Evolutionary conservation across 1,140 invertebrate genomes (phyloP), one percentile per base, ranked within the genome.

Genomic region (Neodiprion fabricii): DNA sequence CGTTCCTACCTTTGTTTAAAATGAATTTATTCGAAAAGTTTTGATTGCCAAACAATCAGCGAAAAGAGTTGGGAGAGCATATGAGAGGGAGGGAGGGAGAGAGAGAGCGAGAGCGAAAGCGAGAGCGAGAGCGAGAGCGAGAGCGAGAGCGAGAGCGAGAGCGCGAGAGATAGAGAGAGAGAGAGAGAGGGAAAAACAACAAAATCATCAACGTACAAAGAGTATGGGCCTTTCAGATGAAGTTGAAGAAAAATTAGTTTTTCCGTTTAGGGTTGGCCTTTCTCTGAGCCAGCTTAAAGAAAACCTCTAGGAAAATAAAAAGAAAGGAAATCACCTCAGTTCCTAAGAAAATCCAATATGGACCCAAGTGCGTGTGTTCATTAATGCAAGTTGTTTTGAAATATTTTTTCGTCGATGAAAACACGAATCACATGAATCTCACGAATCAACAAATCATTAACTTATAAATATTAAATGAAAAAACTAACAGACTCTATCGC

Each of bases 331-430:
- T 14, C 53, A 61, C 53, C 53, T 61, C 53, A 61, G 53, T 9
- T 61, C 53, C 53, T 61, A 61, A 61, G 11, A 61, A 61, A 14
- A 61, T 61, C 53, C 53, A 61, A 17, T 61, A 61, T 61, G 53
- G 53, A 61, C 53, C 53, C 8, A 61, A 61, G 53, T 61, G 53
- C 53, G 53, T 61, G 53, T 61, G 53, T 61, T 61, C 53, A 61
- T 61, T 61, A 61, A 61, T 61, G 53, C 53, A 12, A 61, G 11
- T 61, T 14, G 11, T 61, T 14, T 61, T 14, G 11, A 17, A 61
- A 14, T 9, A 61, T 61, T 61, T 61, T 61, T 61, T 61, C 53
- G n/a, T 14, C 53, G 9, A 61, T 61, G n/a, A 9, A 14, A 4
- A 61, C 53, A 61, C 5, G 28, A 40, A 40, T 40, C 28, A 40